Percentiles rank a stretch among this genome's conserved stretches.
These are phyloP conservation scores for Drosophila niveifrons DNA, from an alignment of 2,888 invertebrate genomes.

Conservation along the genomic window DNA sequence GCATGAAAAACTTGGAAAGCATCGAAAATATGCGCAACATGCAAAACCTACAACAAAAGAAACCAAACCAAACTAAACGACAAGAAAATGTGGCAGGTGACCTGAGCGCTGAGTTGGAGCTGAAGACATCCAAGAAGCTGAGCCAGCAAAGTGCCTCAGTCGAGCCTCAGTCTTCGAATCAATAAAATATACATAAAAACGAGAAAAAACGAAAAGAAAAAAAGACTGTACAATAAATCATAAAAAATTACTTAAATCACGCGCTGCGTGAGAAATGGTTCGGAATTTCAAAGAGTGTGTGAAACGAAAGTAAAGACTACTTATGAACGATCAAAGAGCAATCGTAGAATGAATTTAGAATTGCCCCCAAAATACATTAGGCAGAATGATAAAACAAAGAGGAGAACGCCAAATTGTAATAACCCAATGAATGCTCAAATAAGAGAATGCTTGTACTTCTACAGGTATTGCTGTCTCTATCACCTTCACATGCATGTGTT, in stretches of 20 bases:
- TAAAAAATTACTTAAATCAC: constrained; percentile 43
- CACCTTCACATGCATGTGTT: constrained; percentile 8
- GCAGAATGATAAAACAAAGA: constrained; percentile 29
- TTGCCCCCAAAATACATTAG: constrained; percentile 12
- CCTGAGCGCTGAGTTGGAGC: constrained; percentile 6
- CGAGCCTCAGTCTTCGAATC: constrained; percentile 14
- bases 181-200: constrained; percentile 40
- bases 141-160: constrained; percentile 18
- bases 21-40: constrained; percentile 68
- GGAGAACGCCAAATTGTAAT: constrained; percentile 24
- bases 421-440: constrained; percentile 23
- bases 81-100: constrained; percentile 35
- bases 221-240: constrained; percentile 48
- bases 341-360: constrained; percentile 28
- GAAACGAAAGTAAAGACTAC: constrained; percentile 33
- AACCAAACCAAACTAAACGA: constrained; percentile 24
- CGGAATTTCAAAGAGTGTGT: constrained; percentile 33
- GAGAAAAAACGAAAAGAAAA: constrained; percentile 13
- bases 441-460: constrained; percentile 8
- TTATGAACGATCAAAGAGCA: constrained; percentile 14
- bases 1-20: constrained; percentile 61
- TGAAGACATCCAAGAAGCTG: constrained; percentile 28
- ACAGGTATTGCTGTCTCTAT: constrained; percentile 15
- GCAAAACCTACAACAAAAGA: constrained; percentile 59
- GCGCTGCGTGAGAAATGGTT: constrained; percentile 57